Percentiles rank a stretch among this genome's conserved stretches.
phyloP scores from a whole-genome alignment of 2,797 vertebrate species.

The Tenualosa ilisha region DNA sequence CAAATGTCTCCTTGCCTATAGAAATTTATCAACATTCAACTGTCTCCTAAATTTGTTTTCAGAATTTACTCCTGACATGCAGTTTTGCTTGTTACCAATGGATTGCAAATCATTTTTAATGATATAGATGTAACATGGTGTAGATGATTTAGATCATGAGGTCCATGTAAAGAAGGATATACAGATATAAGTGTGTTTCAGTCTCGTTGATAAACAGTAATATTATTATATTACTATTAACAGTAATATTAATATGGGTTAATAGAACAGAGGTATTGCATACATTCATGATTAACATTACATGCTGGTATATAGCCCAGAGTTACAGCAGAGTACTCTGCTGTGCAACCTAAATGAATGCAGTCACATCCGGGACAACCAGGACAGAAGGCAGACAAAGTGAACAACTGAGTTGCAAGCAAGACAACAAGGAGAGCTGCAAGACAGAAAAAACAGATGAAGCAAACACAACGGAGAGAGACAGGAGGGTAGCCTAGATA shows the following conservation, averaged over 20 bases:
- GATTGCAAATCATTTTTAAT: no score
- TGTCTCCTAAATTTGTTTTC: neutral
- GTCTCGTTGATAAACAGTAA: no score
- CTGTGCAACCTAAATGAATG: slow-evolving; percentile 2
- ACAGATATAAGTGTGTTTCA: no score
- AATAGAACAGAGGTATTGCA: neutral
- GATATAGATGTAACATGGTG: no score
- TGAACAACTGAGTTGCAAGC: slow-evolving; percentile 6
- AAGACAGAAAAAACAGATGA: slow-evolving; percentile 22
- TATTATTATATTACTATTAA: no score
- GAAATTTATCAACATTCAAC: no score
- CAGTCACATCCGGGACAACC: neutral
- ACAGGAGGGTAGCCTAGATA: slow-evolving; percentile 25
- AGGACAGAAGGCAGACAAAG: slow-evolving; percentile 20
- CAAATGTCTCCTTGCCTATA: neutral
- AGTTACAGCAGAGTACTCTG: neutral
- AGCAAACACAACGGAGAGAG: slow-evolving; percentile 14
- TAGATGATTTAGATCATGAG: no score
- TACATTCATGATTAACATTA: neutral
- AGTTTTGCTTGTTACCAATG: neutral
- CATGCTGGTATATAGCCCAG: neutral
- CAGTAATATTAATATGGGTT: neutral
- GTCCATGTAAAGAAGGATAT: no score
- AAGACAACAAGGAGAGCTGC: slow-evolving; percentile 16
- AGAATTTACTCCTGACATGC: neutral